Percentiles rank a stretch among this genome's conserved stretches.
Evolutionary conservation across 2,888 invertebrate species (phyloP).

Genomic region (Silvanus unidentatus): DNA sequence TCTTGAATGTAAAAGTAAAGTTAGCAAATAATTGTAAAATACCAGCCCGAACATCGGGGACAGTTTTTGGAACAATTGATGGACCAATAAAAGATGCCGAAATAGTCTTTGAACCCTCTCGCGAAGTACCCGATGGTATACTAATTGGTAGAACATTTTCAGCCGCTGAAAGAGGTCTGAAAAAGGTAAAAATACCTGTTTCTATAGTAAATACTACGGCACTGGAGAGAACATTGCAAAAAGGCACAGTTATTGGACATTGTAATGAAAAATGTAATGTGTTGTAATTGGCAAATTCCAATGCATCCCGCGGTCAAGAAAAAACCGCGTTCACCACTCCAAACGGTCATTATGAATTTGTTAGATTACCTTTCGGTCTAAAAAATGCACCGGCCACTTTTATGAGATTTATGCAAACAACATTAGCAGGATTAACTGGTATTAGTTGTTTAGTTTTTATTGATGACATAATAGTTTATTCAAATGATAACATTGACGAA

Average conservation of each 20-base stretch:
- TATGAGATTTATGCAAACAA: slow-evolving; percentile 4
- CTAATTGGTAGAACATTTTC: no score
- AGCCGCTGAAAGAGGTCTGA: background rate
- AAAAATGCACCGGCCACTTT: slow-evolving; percentile 5
- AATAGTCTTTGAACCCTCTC: no score
- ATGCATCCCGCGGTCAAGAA: slow-evolving; percentile 15
- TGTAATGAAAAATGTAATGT: slow-evolving; percentile 18
- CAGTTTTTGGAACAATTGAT: no score
- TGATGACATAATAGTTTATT: slow-evolving; percentile 23
- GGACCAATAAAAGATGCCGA: no score
- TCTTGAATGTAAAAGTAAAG: no score
- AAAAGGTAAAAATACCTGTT: background rate
- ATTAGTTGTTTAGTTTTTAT: slow-evolving; percentile 15
- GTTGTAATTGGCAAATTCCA: slow-evolving; percentile 27
- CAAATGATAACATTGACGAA: slow-evolving; percentile 4
- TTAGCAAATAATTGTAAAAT: no score
- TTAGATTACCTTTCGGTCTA: slow-evolving; percentile 4
- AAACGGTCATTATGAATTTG: slow-evolving; percentile 7
- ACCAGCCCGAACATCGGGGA: background rate
- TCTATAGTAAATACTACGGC: background rate
- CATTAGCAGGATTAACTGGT: slow-evolving; percentile 3
- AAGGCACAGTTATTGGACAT: background rate
- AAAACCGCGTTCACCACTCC: slow-evolving; percentile 19
- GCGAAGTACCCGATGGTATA: no score
- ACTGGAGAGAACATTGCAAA: background rate